Evolutionary conservation across 2,797 vertebrate genomes (phyloP), one percentile per base, ranked within the genome.

Genomic region (Girardinus metallicus): DNA sequence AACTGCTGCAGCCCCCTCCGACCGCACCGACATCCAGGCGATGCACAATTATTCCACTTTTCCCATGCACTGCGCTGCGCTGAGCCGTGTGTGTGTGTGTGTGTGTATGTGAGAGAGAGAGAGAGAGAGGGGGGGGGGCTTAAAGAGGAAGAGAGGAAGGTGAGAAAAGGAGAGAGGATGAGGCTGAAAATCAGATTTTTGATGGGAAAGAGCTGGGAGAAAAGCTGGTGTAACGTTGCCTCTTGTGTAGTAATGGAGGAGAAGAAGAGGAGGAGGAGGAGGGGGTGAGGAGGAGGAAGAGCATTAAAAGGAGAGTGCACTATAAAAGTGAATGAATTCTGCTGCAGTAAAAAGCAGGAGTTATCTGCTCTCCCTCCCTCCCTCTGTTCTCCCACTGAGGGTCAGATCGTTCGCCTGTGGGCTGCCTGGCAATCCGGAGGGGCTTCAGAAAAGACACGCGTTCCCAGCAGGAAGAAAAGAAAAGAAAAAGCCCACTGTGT

Each of bases 321-420:
- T 87, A 88, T 93, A 91, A 93, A 94, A 93, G 87, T 94, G 89
- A 95, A 92, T 94, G 92, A 90, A 93, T 95, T 95, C 91, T 92
- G 93, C 95, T 95, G 95, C 95, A 94, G 95, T 95, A 93, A 94
- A 93, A 92, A 92, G 60, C 83, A 73, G 72, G 81, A 91, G 80
- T 91, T 91, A 86, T 91, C 91, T 83, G 53, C 83, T 31, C 83
- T 36, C 81, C 73, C 82, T 7, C 36, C n/a, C 36, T 21, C 16
- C 12, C 64, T 70, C 66, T 70, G 10, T 62, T 75, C 81, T 79
- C 78, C 43, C 43, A 23, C 71, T 53, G 78, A 88, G 85, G 83
- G 66, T 91, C 75, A 86, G 49, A 80, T 82, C 75, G 53, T 85
- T 86, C 64, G 47, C 79, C 85, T n/a, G 71, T 43, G 23, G 82